Evolutionary conservation across 2,113 vertebrate genomes (phyloP), one percentile per base, ranked within the genome.

Genomic region (Eulacestoma nigropectus): DNA sequence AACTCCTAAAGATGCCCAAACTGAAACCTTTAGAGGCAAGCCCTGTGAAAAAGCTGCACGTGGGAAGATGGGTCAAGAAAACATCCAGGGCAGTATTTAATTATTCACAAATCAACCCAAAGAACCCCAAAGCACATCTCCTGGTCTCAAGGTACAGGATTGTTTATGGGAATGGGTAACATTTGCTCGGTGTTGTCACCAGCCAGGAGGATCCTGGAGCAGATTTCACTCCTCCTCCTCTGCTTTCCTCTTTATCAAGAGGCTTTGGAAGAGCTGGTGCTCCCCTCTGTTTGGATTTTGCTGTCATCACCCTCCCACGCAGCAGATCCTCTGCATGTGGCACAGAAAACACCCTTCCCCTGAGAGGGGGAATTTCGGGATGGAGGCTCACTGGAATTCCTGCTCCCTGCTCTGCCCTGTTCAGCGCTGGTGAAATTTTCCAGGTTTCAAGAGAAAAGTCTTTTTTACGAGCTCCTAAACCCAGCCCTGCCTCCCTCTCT

Each of bases 21-120:
- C 9, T 30, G 30, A n/a, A 39, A 23, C 19, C 0, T 0, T 56
- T 19, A 1, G 22, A 29, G 59, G n/a, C 9, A 8, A 55, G 11
- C 33, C 9, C 23, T n/a, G 30, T 4, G 16, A 10, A 44, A 68
- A 33, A 39, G 25, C 23, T 53, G 39, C 19, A 18, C 0, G 3
- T n/a, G 57, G 30, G 59, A 47, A 67, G 21, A 6, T 14, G 20
- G 49, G 25, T 9, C 1, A 33, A 62, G 42, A 16, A 16, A 74
- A 29, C 32, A 21, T 1, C 33, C 30, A 23, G 37, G 30, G 5
- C 16, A 13, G 47, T n/a, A 4, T 50, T 63, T 9, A 76, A 11
- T 53, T 27, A 60, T 17, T 20, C 11, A 5, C 6, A 46, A 12
- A 37, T 32, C 22, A n/a, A 6, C 16, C 23, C 41, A 15, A 73